A percentile compares a stretch with the other conserved stretches of the same genome.
Conservation (phyloP, 2,888 invertebrate genomes). For the Coenonympha arcania region DNA sequence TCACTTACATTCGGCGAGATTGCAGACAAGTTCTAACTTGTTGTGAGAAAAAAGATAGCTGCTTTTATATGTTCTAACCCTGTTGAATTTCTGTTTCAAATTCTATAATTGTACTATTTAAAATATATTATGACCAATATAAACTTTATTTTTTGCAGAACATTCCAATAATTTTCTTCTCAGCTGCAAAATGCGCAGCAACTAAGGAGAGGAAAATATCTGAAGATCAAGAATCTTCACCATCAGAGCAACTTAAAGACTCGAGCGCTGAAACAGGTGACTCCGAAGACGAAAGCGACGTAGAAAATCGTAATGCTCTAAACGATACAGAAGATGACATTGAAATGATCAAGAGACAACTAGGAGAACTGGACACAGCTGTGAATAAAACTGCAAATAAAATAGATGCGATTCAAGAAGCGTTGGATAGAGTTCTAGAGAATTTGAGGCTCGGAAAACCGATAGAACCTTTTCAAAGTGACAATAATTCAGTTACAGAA, state of each 20-base stretch:
- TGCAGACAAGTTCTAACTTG: no score
- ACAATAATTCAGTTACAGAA: slow-evolving; percentile 13
- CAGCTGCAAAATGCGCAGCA: slow-evolving; percentile 79
- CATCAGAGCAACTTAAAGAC: slow-evolving; percentile 23
- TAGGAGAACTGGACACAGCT: slow-evolving; percentile 67
- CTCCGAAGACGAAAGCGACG: slow-evolving; percentile 35
- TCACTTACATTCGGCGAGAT: no score
- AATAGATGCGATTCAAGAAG: slow-evolving; percentile 70
- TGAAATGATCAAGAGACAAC: slow-evolving; percentile 66
- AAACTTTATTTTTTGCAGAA: slow-evolving; percentile 49
- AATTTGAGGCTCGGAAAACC: slow-evolving; percentile 52
- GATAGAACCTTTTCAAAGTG: slow-evolving; percentile 40
- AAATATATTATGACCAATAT: no score
- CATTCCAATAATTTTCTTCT: slow-evolving; percentile 90
- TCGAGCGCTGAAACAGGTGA: slow-evolving; percentile 53
- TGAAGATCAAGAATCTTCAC: slow-evolving; percentile 41
- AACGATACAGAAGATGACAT: slow-evolving; percentile 54
- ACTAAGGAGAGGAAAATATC: slow-evolving; percentile 60
- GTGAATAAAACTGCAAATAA: slow-evolving; percentile 72
- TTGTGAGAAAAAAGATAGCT: no score
- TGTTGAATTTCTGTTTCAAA: no score
- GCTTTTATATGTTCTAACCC: no score
- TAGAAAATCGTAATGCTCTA: slow-evolving; percentile 39
- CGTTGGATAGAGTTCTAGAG: slow-evolving; percentile 61
- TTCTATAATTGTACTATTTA: no score